Evolutionary conservation across 2,888 invertebrate species (phyloP), one percentile per base, ranked within the genome.

Genomic region (Acanthacorydalis orientalis): DNA sequence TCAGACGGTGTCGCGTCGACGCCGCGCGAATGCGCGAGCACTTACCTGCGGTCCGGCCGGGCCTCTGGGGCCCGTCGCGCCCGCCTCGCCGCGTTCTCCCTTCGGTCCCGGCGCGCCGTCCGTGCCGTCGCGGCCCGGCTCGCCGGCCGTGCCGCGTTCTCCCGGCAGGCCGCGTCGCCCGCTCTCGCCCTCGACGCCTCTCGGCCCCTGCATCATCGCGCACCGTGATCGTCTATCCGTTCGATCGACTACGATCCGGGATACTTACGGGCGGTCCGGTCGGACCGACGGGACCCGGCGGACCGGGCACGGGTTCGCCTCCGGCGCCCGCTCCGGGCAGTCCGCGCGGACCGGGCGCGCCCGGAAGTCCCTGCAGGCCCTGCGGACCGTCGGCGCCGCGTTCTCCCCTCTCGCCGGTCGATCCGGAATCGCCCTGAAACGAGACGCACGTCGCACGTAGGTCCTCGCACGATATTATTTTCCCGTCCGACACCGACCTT

Each of bases 331-430:
- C 51, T 54, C 77, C 77, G 56, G 60, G 60, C 35, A 60, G 58
- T 50, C 76, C 75, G 51, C 69, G 70, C 1, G 62, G 58, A 2
- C 77, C 77, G 44, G 62, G 60, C 0, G 57, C 55, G 0, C 70
- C 69, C 1, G 52, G 58, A 2, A 46, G 39, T 16, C 58, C 59
- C 31, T 57, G 55, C 10, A 52, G n/a, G 16, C 59, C 60, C 16
- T 57, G 57, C 31, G 50, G 48, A 8, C 52, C 52, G 12, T 35
- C 43, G 46, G 51, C 56, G 57, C 69, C 70, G 58, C 58, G 54
- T 33, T 60, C 58, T 2, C 73, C 75, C 51, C 68, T 63, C 1
- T 53, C 37, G 1, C 73, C 74, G 2, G 65, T 62, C 1, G 53
- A 48, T 7, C 74, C 74, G 12, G 57, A 16, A 9, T 57, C 56